Percentiles rank a stretch among this genome's conserved stretches.
phyloP scores from a whole-genome alignment of 2,797 vertebrate species.

The Dipus sagitta region DNA sequence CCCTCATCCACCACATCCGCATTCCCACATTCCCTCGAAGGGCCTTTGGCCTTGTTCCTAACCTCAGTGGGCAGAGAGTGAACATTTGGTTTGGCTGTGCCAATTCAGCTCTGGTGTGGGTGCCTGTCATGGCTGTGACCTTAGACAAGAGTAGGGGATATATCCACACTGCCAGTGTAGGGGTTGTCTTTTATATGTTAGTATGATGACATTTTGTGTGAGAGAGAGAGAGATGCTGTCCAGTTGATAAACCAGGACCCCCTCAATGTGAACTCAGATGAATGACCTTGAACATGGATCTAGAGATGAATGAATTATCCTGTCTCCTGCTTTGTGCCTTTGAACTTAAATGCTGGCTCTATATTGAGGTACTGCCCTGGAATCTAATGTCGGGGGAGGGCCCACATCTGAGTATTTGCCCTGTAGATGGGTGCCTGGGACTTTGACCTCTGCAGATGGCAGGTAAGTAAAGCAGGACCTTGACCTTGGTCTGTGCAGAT shows the following conservation, averaged over 20 bases:
- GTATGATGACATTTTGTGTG: neutral
- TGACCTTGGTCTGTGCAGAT: neutral
- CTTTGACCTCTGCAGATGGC: neutral
- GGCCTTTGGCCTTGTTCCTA: slow-evolving; percentile 13
- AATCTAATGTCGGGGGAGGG: neutral
- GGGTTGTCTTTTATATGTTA: too few species aligned
- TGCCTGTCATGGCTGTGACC: neutral
- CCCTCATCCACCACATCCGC: slow-evolving; percentile 51
- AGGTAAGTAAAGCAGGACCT: neutral
- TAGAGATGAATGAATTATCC: neutral
- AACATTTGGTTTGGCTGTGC: neutral
- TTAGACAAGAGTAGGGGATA: neutral
- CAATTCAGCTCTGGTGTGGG: too few species aligned
- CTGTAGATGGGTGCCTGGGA: neutral
- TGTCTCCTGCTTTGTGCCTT: neutral
- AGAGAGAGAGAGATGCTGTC: neutral
- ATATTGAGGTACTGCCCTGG: neutral
- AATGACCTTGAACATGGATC: neutral
- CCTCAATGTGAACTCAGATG: neutral
- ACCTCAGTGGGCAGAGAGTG: neutral
- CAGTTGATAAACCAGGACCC: neutral
- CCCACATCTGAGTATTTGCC: neutral
- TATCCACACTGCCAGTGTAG: too few species aligned
- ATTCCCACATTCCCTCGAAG: neutral
- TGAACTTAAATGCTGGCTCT: slow-evolving; percentile 15